A percentile compares a stretch with the other conserved stretches of the same genome.
Conservation (phyloP, 1,140 invertebrate genomes). For the Ridgeia piscesae region DNA sequence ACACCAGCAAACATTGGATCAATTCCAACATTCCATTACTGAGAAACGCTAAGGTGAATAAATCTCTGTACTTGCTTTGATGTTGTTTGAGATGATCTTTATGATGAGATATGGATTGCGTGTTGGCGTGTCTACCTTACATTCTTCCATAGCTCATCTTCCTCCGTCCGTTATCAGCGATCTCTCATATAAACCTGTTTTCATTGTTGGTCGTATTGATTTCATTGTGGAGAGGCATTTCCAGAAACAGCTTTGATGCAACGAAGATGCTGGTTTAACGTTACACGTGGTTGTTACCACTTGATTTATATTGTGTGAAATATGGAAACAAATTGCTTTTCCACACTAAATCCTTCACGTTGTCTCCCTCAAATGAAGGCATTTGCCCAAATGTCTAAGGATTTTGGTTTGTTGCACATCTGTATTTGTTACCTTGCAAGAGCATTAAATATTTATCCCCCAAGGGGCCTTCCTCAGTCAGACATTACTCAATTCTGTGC, state of each 20-base stretch:
- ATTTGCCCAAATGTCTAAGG: too few relatives aligned
- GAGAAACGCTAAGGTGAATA: not conserved
- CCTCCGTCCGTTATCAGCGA: not conserved
- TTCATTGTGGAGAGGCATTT: not conserved
- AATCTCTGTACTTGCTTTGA: not conserved
- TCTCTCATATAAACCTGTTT: not conserved
- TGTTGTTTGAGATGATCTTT: not conserved
- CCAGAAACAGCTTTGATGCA: not conserved
- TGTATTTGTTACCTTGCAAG: too few relatives aligned
- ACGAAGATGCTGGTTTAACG: not conserved
- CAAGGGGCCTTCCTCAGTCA: too few relatives aligned
- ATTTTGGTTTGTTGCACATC: too few relatives aligned
- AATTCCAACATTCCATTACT: conserved; percentile 1
- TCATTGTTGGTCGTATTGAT: not conserved
- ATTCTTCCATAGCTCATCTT: not conserved
- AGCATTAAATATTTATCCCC: too few relatives aligned
- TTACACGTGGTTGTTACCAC: not conserved
- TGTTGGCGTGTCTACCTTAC: not conserved
- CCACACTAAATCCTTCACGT: too few relatives aligned
- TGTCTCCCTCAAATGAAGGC: too few relatives aligned
- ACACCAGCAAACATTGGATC: not conserved
- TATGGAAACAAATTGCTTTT: too few relatives aligned
- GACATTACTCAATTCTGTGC: too few relatives aligned
- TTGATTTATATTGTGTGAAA: not conserved
- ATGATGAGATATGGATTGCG: not conserved